A percentile compares a stretch with the other conserved stretches of the same genome.
phyloP scores from a whole-genome alignment of 2,113 vertebrate species.

The Coryphaenoides rupestris region DNA sequence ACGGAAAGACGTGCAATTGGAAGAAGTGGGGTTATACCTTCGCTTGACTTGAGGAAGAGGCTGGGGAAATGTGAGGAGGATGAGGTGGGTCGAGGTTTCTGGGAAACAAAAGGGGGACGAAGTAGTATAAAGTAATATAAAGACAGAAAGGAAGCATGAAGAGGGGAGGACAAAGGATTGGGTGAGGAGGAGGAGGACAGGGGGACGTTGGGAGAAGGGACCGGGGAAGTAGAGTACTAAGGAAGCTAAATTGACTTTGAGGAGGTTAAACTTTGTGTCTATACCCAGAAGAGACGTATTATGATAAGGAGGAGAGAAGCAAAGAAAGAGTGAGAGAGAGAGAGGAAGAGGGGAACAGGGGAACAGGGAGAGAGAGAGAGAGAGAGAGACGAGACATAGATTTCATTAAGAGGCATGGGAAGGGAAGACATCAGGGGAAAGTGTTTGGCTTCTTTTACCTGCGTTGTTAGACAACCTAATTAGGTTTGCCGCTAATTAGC shows the following conservation, averaged over 20 bases:
- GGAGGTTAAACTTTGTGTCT: conserved; percentile 62
- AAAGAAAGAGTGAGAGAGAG: too few relatives aligned
- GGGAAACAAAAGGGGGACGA: background rate
- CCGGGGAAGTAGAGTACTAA: conserved; percentile 18
- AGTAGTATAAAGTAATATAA: too few relatives aligned
- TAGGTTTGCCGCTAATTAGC: conserved; percentile 60
- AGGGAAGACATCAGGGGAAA: conserved; percentile 19
- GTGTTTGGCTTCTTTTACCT: conserved; percentile 29
- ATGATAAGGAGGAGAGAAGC: conserved; percentile 59
- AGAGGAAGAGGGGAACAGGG: too few relatives aligned
- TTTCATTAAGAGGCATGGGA: conserved; percentile 59
- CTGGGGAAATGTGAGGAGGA: conserved; percentile 24
- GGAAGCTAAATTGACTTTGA: conserved; percentile 68
- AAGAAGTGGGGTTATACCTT: conserved; percentile 11
- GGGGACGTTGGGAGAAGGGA: conserved; percentile 16
- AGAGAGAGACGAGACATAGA: conserved; percentile 50
- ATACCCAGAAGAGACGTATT: conserved; percentile 61
- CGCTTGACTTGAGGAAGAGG: conserved; percentile 28
- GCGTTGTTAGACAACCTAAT: conserved; percentile 58
- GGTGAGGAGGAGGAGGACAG: background rate
- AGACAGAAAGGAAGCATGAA: conserved; percentile 8
- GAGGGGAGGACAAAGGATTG: background rate
- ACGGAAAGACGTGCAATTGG: too few relatives aligned
- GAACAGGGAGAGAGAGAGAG: too few relatives aligned
- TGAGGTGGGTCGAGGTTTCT: conserved; percentile 24